Conservation (phyloP, 35 echinoderm and acorn worm species). For the Hemicentrotus pulcherrimus region DNA sequence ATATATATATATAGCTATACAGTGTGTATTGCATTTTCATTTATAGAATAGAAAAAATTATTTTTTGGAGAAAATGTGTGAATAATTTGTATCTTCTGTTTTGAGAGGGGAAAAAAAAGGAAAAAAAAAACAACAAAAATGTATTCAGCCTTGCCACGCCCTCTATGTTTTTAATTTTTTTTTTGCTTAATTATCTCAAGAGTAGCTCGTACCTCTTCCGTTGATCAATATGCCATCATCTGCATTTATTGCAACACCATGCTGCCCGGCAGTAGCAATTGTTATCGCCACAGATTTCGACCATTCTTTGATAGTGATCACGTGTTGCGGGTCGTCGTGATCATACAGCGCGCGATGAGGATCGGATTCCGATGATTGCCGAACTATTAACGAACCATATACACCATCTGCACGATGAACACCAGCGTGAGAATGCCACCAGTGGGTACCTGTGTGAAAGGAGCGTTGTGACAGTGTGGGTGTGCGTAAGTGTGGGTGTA, state of each 20-base stretch:
- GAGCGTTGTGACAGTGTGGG: not conserved
- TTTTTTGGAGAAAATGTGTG: too few species aligned
- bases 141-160: too few species aligned
- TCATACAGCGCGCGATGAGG: conserved; percentile 55
- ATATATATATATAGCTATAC: too few species aligned
- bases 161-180: not conserved
- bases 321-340: conserved; percentile 42
- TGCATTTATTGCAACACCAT: not conserved
- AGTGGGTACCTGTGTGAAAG: conserved; percentile 67
- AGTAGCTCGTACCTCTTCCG: not conserved
- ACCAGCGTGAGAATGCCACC: conserved; percentile 80
- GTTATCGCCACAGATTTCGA: not conserved
- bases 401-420: conserved; percentile 74
- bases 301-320: conserved; percentile 60
- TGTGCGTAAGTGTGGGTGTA: too few species aligned
- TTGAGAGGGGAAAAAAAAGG: too few species aligned
- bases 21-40: too few species aligned
- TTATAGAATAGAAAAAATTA: too few species aligned
- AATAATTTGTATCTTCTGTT: too few species aligned
- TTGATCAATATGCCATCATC: conserved; percentile 22
- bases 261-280: not conserved
- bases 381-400: conserved; percentile 62
- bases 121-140: too few species aligned
- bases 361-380: conserved; percentile 41
- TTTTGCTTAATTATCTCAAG: not conserved